A percentile compares a stretch with the other conserved stretches of the same genome.
Conservation (phyloP, 2,113 vertebrate species). For the Lepus americanus region DNA sequence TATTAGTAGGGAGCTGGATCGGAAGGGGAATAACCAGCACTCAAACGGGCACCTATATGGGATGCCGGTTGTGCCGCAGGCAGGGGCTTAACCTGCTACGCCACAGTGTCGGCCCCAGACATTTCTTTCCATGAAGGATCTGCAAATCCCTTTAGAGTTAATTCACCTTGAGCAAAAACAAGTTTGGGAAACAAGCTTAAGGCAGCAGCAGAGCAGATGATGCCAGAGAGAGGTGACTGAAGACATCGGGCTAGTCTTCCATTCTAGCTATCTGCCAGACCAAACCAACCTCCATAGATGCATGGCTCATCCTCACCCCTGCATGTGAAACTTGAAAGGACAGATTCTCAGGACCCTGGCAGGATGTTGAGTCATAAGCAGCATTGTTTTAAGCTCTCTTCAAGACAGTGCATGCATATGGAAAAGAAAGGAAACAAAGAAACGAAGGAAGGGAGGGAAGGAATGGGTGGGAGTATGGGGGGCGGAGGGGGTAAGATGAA, state of each 20-base stretch:
- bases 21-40: no score
- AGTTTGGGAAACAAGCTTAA: background rate
- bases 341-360: background rate
- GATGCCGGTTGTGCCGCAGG: no score
- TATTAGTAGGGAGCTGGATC: no score
- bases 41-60: no score
- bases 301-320: background rate
- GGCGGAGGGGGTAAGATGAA: background rate
- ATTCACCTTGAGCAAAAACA: conserved; percentile 3
- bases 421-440: rapidly evolving
- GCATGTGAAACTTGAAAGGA: background rate
- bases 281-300: background rate
- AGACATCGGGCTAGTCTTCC: background rate
- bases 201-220: background rate
- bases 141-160: background rate
- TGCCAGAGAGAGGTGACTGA: background rate
- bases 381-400: background rate
- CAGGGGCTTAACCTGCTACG: no score
- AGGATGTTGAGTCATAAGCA: background rate
- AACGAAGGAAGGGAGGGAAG: rapidly evolving
- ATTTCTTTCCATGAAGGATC: background rate
- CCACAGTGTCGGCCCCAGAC: background rate
- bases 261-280: background rate
- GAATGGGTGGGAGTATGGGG: no score
- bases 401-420: background rate